A percentile compares a stretch with the other conserved stretches of the same genome.
Evolutionary conservation across 1,140 invertebrate species (phyloP).

Genomic region (Eufriesea mexicana): DNA sequence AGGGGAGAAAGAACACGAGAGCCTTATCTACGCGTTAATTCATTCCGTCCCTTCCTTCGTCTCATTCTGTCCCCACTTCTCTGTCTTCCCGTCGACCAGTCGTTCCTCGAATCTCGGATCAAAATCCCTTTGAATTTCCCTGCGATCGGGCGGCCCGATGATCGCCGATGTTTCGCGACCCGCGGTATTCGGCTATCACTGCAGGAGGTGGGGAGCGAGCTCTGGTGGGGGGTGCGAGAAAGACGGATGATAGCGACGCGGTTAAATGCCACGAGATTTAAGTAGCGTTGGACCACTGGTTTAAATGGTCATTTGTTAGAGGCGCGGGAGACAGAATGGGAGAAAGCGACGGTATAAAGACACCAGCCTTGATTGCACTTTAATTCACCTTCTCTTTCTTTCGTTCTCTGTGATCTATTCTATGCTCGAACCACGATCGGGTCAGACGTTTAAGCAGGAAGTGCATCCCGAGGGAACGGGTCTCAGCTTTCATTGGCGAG

Average conservation of each 20-base stretch:
- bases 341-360: conserved; percentile 50
- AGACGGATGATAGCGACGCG: not conserved
- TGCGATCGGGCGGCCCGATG: too few species aligned
- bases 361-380: conserved; percentile 63
- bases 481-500: conserved; percentile 69
- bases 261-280: conserved; percentile 54
- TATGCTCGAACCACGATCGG: conserved; percentile 66
- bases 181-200: not conserved
- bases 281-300: conserved; percentile 37
- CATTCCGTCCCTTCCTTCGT: not conserved
- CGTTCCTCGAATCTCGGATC: not conserved
- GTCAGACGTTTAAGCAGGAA: conserved; percentile 75
- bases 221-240: too few species aligned
- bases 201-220: not conserved
- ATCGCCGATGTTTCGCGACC: not conserved
- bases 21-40: conserved; percentile 48
- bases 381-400: conserved; percentile 55
- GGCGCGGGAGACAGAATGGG: conserved; percentile 40
- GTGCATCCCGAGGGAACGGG: conserved; percentile 65
- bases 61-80: not conserved
- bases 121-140: too few species aligned
- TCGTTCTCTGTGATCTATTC: conserved; percentile 37
- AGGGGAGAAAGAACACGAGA: conserved; percentile 48
- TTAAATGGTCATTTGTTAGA: conserved; percentile 59
- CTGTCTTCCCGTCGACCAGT: not conserved